Evolutionary conservation across 2,113 vertebrate species (phyloP), one percentile per base, ranked within the genome.

Genomic region (Scophthalmus maximus): DNA sequence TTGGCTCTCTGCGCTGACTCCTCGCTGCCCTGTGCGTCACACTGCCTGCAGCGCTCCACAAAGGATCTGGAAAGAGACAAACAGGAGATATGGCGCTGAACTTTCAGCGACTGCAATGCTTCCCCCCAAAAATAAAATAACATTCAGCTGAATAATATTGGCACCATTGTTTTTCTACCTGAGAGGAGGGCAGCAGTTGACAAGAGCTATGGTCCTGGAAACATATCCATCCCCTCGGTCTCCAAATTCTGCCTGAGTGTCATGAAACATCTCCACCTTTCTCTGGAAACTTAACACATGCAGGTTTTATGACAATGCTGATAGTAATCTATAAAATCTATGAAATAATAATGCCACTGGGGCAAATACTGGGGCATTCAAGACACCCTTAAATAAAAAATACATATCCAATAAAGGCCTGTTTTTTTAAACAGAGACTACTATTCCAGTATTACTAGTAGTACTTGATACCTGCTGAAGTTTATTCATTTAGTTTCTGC

Each of bases 121-220:
- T 12, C 34, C 34, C 11, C 34, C 34, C 14, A 17, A 20, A 27
- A 40, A n/a, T 32, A 20, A 55, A n/a, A 17, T 5, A 3, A 40
- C 26, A 32, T 32, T 63, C 3, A 50, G n/a, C 20, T 22, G 17
- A 57, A 58, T 26, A 8, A n/a, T n/a, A n/a, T n/a, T n/a, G n/a
- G 6, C 8, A 5, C 20, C 20, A 17, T 4, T 12, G 0, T 22
- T 17, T 23, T 17, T 64, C 3, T 68, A 93, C 96, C 95, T 94
- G 83, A 97, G 93, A 3, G 95, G 93, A 17, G 96, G 95, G 3
- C 96, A 95, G 47, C 94, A 96, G 91, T 98, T 98, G 82, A 95
- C 95, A 50, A 97, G 81, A 29, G 93, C 80, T 3, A 96, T 95
- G 59, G 95, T 96, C 20, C 91, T 92, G 72, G 92, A 83, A 68